phyloP scores from a whole-genome alignment of 1,140 invertebrate species.

The Drosophila orosa region DNA sequence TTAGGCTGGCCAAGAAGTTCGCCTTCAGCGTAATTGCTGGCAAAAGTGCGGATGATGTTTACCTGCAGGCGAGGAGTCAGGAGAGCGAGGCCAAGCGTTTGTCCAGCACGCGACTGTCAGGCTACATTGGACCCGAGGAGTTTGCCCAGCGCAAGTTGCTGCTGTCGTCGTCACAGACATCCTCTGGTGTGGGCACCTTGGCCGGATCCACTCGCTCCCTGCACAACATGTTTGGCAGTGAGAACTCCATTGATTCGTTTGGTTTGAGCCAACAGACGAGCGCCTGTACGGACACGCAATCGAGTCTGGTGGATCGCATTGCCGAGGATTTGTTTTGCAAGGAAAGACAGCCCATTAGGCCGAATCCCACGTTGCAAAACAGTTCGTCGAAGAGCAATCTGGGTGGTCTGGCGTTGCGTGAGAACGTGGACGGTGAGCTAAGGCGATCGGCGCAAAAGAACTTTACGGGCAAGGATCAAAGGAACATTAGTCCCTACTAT shows the following conservation, averaged over 20 bases:
- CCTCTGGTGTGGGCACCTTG: conserved; percentile 17
- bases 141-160: conserved; percentile 71
- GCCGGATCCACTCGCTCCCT: conserved; percentile 38
- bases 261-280: conserved; percentile 56
- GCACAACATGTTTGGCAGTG: conserved; percentile 68
- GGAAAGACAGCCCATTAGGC: conserved; percentile 52
- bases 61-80: conserved; percentile 78
- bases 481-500: conserved; percentile 75
- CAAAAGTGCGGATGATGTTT: conserved; percentile 85
- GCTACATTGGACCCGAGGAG: conserved; percentile 82
- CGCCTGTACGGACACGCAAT: conserved; percentile 42
- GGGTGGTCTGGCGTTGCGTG: conserved; percentile 68
- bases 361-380: conserved; percentile 65
- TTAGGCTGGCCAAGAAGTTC: conserved; percentile 86
- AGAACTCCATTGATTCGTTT: conserved; percentile 73
- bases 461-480: conserved; percentile 79
- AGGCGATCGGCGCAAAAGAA: conserved; percentile 79
- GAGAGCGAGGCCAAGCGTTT: conserved; percentile 64
- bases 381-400: conserved; percentile 82
- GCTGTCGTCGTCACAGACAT: conserved; percentile 44
- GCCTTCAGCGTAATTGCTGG: conserved; percentile 86
- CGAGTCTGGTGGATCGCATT: conserved; percentile 65
- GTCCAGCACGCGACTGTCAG: conserved; percentile 63
- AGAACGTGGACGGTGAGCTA: conserved; percentile 76
- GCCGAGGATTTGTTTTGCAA: conserved; percentile 64